Base-by-base conservation (phyloP, 2,797 vertebrate species). In the Trachurus trachurus region DNA sequence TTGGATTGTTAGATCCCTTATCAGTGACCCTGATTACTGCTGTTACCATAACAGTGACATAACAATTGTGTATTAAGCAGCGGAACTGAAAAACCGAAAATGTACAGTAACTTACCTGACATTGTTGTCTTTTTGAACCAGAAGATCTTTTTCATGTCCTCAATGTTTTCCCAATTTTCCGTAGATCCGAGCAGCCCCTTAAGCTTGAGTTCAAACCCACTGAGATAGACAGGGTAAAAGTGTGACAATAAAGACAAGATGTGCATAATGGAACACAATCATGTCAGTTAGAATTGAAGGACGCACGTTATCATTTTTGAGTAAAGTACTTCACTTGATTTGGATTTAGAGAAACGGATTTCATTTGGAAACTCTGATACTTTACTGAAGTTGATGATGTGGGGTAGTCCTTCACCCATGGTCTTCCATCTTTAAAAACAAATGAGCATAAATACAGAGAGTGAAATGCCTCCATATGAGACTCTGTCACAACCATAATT, bases 141-240 rank as follows among this genome's bases (percentile, higher is more conserved):
- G 76, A 95, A 93, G 31, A 94, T 78, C 0, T 61, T 47, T 70
- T 77, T 91, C 67, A 95, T 88, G 62, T 93, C 89, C 0, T 94
- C 80, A 56, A 93, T 56, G 44, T 66, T 74, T 75, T 86, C 37
- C 95, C 95, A 96, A 42, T 79, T 82, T 22, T 92, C 62, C n/a
- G 29, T 65, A 19, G 77, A 89, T 45, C 84, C 80, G 21, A 71
- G 42, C 61, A 94, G 37, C 0, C 93, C 91, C 72, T 94, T 95
- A 45, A 94, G 3, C 66, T 78, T 86, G 29, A 94, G 76, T 65
- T 94, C 92, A 29, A 70, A 11, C 6, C 72, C 9, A 26, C 95
- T 94, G 39, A 49, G 4, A 34, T 1, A 8, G 6, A 8, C 8
- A 29, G 13, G 31, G 42, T 31, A n/a, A 16, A 56, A 21, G 34